Base-by-base conservation (phyloP, 2,888 invertebrate species). In the Thelaira solivaga region DNA sequence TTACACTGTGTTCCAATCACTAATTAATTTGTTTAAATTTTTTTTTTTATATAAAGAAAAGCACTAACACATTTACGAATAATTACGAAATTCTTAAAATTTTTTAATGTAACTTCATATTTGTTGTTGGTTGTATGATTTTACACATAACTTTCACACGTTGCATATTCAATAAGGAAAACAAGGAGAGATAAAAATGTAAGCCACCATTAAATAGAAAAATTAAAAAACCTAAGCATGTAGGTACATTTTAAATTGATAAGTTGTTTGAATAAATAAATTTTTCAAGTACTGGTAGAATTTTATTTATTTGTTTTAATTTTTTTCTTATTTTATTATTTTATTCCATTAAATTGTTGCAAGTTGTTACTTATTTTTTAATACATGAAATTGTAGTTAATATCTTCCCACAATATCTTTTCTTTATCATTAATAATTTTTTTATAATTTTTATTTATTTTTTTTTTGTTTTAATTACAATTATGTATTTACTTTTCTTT, bases 121-220 rank as follows among this genome's bases (percentile, higher is more conserved):
- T 41, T 45, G 11, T 75, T 68, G 22, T 45, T 51, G 10, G 59
- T 36, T 31, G 22, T 51, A 29, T 67, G 13, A 34, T 47, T 39
- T 57, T 16, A 36, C 61, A 53, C 53, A 61, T 53, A 71, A 53
- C 43, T 43, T 57, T 36, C 41, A 49, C 41, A 67, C 67, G 49
- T 73, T 67, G 68, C 72, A 68, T 53, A 39, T 2, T 24, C 55
- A 69, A 45, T 16, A 49, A 64, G 34, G 41, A 39, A 43, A 59
- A 29, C 8, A 59, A 64, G 49, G 22, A 41, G 29, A 67, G 8
- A 8, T 43, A 68, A 59, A 29, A 45, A 57, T 6, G 11, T 20
- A 41, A 18, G 45, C n/a, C n/a, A n/a, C n/a, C n/a, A 45, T 10
- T 8, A 31, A 41, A 20, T 18, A 51, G 24, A 39, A 55, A 22